Evolutionary conservation across 2,888 invertebrate species (phyloP), one percentile per base, ranked within the genome.

Genomic region (Anorthoa munda): DNA sequence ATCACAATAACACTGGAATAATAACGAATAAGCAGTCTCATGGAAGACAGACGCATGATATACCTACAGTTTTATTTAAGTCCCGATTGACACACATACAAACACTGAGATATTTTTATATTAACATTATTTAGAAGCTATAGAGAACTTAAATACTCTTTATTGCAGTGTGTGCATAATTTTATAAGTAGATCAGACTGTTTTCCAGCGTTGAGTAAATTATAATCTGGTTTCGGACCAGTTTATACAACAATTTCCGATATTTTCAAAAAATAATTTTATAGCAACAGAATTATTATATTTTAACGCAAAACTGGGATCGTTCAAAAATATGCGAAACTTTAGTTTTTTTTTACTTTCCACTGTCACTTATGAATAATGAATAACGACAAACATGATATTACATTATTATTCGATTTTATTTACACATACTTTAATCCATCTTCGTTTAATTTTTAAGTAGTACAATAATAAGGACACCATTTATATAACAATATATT

Each of bases 1-100:
- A 87, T 87, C 86, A 86, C 86, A 87, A 72, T 73, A 58, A 75
- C 78, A 85, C 83, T 87, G 87, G 87, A 87, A 87, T 87, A 86
- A 81, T 75, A 82, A 78, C 66, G 53, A 84, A 79, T 77, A 83
- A 80, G 75, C 76, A 86, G 87, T 85, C 87, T 81, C 74, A 65
- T 87, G 87, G 87, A 87, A 87, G 87, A 87, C 86, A 83, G 21
- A 66, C 59, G 59, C 56, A 50, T 72, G 51, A 78, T 72, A 78
- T 61, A 80, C n/a, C n/a, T n/a, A n/a, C 53, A 68, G 63, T 66
- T 73, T 70, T 70, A 66, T 68, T 63, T 58, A 65, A 69, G 51
- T 81, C 66, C 55, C 70, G 67, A 80, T 72, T 64, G 45, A 74
- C 63, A 65, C 59, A 72, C 67, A 76, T 59, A 45, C 61, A 76